Percentiles rank a stretch among this genome's conserved stretches.
These are phyloP conservation scores for Salticus scenicus DNA, from an alignment of 2,888 invertebrate species.

Conservation along the genomic window DNA sequence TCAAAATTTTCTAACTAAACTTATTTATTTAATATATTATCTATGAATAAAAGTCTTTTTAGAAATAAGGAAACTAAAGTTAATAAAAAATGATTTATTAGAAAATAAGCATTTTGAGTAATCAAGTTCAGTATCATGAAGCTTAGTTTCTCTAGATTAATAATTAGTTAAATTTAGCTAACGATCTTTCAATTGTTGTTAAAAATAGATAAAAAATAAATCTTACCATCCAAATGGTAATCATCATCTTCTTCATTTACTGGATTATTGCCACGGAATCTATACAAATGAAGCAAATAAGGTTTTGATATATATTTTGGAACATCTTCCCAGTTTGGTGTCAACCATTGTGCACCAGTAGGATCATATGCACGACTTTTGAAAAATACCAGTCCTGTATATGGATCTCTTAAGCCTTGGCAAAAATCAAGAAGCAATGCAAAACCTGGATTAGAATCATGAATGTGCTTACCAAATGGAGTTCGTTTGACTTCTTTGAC, in stretches of 20 bases:
- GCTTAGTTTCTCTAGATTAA: too few relatives aligned
- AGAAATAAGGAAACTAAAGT: too few relatives aligned
- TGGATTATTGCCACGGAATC: constrained; percentile 94
- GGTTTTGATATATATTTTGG: constrained; percentile 87
- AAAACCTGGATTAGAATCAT: constrained; percentile 94
- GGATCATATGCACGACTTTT: constrained; percentile 95
- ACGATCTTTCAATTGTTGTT: too few relatives aligned
- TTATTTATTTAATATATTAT: too few relatives aligned
- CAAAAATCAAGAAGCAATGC: constrained; percentile 95
- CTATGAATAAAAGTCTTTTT: too few relatives aligned
- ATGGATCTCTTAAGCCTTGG: constrained; percentile 92
- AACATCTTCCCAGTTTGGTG: constrained; percentile 94
- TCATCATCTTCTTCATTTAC: constrained; percentile 80
- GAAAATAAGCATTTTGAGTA: too few relatives aligned
- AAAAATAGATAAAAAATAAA: neutral
- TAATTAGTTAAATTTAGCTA: too few relatives aligned
- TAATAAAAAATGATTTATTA: too few relatives aligned
- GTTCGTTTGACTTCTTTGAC: constrained; percentile 95
- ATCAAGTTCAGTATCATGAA: too few relatives aligned
- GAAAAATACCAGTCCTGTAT: constrained; percentile 76
- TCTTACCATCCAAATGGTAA: constrained; percentile 65
- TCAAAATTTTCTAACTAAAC: too few relatives aligned
- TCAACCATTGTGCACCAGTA: constrained; percentile 95
- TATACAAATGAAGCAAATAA: constrained; percentile 88
- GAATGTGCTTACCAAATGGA: constrained; percentile 94